Percentiles rank a stretch among this genome's conserved stretches.
Evolutionary conservation across 2,888 invertebrate species (phyloP).

Genomic region (Sinopyrophorus schimmeli): DNA sequence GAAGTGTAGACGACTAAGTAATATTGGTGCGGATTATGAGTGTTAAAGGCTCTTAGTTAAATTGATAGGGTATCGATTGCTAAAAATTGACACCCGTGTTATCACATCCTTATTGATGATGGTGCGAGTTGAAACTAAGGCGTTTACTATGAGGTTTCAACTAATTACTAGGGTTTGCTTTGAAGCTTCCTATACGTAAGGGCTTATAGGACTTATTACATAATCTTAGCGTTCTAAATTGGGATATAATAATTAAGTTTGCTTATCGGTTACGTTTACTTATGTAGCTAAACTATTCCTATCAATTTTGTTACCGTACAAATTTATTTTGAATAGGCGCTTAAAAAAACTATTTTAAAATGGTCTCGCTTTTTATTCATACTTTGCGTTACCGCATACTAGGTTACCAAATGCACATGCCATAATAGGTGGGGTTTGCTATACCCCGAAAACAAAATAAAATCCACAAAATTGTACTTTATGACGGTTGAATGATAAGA

Average conservation of each 20-base stretch:
- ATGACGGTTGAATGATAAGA: no score
- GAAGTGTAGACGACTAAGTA: conserved; percentile 12
- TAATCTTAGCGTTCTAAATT: conserved; percentile 6
- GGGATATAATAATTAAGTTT: conserved; percentile 6
- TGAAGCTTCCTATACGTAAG: conserved; percentile 10
- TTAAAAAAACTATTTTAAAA: no score
- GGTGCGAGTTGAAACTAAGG: conserved; percentile 9
- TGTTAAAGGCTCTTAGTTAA: conserved; percentile 29
- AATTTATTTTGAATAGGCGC: no score
- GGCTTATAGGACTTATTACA: conserved; percentile 10
- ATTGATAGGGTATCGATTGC: conserved; percentile 26
- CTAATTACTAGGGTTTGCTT: conserved; percentile 20
- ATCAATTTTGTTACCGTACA: no score
- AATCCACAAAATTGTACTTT: no score
- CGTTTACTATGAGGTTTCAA: conserved; percentile 12
- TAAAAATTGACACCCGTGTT: conserved; percentile 24
- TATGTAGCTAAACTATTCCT: no score
- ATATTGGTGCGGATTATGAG: conserved; percentile 17
- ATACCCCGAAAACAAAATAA: no score
- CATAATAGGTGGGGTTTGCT: no score
- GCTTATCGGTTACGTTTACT: background rate
- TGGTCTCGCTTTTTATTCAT: no score
- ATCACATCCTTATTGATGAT: conserved; percentile 12
- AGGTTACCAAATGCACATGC: no score
- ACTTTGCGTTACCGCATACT: no score